Conservation (phyloP, 1,140 invertebrate genomes). For the Drosophila oshimai region DNA sequence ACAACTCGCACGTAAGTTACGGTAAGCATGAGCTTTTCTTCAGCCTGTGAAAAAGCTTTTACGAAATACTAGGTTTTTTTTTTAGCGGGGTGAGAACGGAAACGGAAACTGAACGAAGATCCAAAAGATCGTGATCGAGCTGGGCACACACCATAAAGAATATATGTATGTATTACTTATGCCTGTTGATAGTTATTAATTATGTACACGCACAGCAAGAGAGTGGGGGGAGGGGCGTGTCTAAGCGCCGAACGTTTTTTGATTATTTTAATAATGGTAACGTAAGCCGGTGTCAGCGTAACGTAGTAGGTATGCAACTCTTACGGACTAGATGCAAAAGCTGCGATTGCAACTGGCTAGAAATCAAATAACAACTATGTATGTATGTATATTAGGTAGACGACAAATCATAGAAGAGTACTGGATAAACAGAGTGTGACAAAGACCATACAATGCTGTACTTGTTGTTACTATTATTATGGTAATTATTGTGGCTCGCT, state of each 20-base stretch:
- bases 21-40: constrained; percentile 46
- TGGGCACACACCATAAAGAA: constrained; percentile 23
- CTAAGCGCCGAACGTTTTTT: constrained; percentile 31
- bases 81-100: constrained; percentile 30
- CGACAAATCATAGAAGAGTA: constrained; percentile 37
- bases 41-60: constrained; percentile 33
- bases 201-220: constrained; percentile 35
- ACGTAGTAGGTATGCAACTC: constrained; percentile 27
- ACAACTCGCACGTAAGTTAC: constrained; percentile 33
- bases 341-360: constrained; percentile 40
- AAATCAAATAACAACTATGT: constrained; percentile 28
- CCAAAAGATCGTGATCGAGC: constrained; percentile 27
- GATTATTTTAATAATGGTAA: constrained; percentile 22
- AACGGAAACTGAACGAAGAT: constrained; percentile 20
- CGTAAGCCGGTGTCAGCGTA: constrained; percentile 33
- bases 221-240: constrained; percentile 25
- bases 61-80: constrained; percentile 23
- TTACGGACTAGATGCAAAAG: constrained; percentile 42
- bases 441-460: constrained; percentile 47
- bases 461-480: constrained; percentile 10
- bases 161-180: constrained; percentile 4
- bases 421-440: constrained; percentile 62
- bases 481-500: constrained; percentile 28
- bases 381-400: constrained; percentile 8
- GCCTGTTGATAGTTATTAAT: constrained; percentile 15